phyloP scores from a whole-genome alignment of 2,888 invertebrate genomes.

The Caradrina kadenii region DNA sequence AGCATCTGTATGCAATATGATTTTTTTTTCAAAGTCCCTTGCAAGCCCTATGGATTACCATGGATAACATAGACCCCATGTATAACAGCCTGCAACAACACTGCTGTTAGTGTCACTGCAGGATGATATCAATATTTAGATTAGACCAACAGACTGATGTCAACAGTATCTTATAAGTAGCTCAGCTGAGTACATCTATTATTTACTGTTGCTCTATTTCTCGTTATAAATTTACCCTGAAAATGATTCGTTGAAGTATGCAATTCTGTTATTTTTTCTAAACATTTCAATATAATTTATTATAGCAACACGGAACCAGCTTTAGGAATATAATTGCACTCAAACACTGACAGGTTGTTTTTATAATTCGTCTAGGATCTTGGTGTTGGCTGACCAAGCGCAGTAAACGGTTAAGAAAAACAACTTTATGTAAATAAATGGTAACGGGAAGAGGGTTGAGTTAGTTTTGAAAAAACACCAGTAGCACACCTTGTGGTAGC shows the following conservation, averaged over 20 bases:
- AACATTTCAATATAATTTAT: conserved; percentile 1
- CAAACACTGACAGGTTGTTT: neutral
- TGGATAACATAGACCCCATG: no score
- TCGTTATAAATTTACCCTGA: neutral
- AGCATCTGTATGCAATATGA: neutral
- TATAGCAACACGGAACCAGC: conserved; percentile 16
- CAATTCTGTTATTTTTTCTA: conserved; percentile 1
- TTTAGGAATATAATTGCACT: conserved; percentile 4
- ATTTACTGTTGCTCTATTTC: neutral
- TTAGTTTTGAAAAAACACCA: conserved; percentile 18
- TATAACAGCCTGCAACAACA: no score
- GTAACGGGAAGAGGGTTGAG: conserved; percentile 2
- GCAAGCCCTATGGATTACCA: no score
- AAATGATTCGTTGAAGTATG: no score
- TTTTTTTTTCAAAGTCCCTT: neutral
- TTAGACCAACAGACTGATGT: neutral
- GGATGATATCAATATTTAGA: neutral
- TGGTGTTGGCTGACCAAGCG: no score
- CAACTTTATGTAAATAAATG: conserved; percentile 6
- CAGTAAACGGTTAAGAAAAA: conserved; percentile 13
- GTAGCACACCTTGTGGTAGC: conserved; percentile 20
- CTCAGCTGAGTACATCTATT: neutral
- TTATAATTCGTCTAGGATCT: neutral
- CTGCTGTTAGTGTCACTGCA: no score
- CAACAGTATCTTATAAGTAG: no score